A percentile compares a stretch with the other conserved stretches of the same genome.
phyloP scores from a whole-genome alignment of 2,797 vertebrate genomes.

The Adelosebastes latens region DNA sequence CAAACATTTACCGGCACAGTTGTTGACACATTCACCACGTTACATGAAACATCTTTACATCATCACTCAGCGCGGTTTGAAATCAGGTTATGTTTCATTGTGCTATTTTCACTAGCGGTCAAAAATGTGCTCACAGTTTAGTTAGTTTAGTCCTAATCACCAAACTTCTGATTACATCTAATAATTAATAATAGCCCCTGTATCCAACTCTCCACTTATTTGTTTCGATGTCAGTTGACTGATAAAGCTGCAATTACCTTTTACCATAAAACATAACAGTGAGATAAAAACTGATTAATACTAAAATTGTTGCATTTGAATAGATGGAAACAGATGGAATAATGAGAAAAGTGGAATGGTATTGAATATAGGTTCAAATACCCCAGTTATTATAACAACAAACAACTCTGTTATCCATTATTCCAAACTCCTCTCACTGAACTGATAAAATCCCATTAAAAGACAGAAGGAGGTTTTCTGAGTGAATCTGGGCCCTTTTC shows the following conservation, averaged over 20 bases:
- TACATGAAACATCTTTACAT: background rate
- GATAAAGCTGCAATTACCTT: background rate
- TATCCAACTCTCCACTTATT: background rate
- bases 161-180: background rate
- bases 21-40: background rate
- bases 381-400: background rate
- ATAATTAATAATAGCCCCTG: background rate
- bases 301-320: background rate
- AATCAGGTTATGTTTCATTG: background rate
- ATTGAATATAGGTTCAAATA: background rate
- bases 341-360: background rate
- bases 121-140: background rate
- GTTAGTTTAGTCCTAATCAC: background rate
- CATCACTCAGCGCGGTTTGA: background rate
- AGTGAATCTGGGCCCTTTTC: background rate
- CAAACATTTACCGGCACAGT: conserved; percentile 9
- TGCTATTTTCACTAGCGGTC: background rate
- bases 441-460: background rate
- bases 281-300: background rate
- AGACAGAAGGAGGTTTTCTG: background rate
- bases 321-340: background rate
- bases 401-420: background rate
- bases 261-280: background rate
- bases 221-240: background rate
- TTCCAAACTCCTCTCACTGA: background rate